Conservation (phyloP, 2,797 vertebrate species). For the Leptodactylus fallax region DNA sequence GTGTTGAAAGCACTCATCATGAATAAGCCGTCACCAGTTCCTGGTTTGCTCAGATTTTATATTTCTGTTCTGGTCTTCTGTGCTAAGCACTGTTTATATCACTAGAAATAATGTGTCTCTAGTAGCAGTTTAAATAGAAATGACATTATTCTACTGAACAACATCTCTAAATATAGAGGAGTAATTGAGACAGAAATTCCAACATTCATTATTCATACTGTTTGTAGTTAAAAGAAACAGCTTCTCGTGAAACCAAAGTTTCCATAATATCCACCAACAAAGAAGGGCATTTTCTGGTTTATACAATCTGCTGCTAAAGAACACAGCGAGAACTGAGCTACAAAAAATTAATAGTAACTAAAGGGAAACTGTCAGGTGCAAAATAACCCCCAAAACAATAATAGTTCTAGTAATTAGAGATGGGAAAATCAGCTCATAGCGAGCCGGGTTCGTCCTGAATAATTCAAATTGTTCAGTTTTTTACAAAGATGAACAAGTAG, state of each 20-base stretch:
- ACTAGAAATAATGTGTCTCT: background rate
- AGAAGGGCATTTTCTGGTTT: background rate
- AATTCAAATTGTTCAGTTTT: too few species aligned
- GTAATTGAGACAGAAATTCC: background rate
- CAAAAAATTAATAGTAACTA: too few species aligned
- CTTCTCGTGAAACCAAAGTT: too few species aligned
- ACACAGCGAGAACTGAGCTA: background rate
- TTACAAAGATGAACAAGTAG: too few species aligned
- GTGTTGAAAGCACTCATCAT: slow-evolving; percentile 48
- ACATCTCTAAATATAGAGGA: background rate
- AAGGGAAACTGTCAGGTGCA: too few species aligned
- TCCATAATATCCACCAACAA: background rate
- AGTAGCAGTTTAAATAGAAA: background rate
- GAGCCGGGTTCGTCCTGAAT: too few species aligned
- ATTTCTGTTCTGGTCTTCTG: slow-evolving; percentile 32
- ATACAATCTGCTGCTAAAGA: background rate
- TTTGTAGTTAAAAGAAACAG: background rate
- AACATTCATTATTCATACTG: background rate
- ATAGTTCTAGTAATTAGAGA: too few species aligned
- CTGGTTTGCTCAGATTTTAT: slow-evolving; percentile 23
- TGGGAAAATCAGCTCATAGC: too few species aligned
- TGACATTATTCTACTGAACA: background rate
- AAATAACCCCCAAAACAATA: too few species aligned
- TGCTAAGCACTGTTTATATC: slow-evolving; percentile 29
- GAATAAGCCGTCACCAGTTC: slow-evolving; percentile 20